Evolutionary conservation across 2,113 vertebrate species (phyloP).

Genomic region (Benitochromis conjunctus): DNA sequence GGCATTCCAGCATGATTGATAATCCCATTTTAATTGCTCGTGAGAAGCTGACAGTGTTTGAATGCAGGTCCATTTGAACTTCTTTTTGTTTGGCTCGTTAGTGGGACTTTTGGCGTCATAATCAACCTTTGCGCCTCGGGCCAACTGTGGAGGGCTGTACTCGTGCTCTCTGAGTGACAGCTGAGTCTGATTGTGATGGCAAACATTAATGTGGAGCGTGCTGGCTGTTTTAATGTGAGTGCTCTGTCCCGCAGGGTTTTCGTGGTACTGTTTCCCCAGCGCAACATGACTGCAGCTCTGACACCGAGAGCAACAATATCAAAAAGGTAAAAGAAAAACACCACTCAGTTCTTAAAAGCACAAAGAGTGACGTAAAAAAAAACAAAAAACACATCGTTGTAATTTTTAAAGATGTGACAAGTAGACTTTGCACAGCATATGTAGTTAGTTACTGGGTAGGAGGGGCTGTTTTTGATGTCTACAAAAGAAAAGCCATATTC

Average conservation of each 20-base stretch:
- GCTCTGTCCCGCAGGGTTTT: constrained; percentile 66
- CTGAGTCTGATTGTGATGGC: constrained; percentile 17
- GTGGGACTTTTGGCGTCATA: not conserved
- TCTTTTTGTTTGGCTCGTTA: not conserved
- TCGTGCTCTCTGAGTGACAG: constrained; percentile 22
- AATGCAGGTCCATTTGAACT: not conserved
- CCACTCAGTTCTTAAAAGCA: not conserved
- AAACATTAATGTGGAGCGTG: constrained; percentile 20
- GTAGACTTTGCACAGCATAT: not conserved
- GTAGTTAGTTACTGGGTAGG: not conserved
- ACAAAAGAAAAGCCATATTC: not conserved
- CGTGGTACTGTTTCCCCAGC: constrained; percentile 64
- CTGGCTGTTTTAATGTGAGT: constrained; percentile 14
- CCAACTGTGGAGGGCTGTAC: not conserved
- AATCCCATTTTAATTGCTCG: not conserved
- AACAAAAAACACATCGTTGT: not conserved
- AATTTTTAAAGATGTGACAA: not conserved
- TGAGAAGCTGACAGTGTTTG: not conserved
- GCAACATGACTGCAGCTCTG: constrained; percentile 66
- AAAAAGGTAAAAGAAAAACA: constrained; percentile 68
- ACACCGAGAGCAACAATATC: constrained; percentile 66
- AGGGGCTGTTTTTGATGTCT: not conserved
- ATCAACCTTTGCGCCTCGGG: not conserved
- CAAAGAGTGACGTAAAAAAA: not conserved
- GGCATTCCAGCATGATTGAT: not conserved